Conservation (phyloP, 2,888 invertebrate species). For the Cataglyphis livida region DNA sequence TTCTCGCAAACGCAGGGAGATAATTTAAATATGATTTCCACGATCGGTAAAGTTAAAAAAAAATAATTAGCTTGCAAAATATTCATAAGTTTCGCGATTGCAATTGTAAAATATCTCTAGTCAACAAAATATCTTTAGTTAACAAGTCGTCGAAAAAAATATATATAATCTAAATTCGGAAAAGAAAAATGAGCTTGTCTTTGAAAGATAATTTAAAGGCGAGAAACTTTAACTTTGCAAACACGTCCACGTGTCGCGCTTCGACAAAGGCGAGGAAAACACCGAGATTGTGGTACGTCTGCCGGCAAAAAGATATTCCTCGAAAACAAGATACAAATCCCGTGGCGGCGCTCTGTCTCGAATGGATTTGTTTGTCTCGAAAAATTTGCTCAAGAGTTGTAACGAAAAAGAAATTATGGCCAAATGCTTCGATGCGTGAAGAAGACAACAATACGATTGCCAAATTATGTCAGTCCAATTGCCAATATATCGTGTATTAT, state of each 20-base stretch:
- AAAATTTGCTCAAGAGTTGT: constrained; percentile 45
- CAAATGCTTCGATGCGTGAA: constrained; percentile 22
- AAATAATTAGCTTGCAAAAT: constrained; percentile 5
- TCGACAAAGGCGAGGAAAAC: constrained; percentile 23
- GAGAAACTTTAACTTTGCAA: constrained; percentile 21
- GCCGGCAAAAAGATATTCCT: constrained; percentile 22
- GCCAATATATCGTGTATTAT: neutral
- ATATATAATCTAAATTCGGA: constrained; percentile 26
- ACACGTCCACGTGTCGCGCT: constrained; percentile 2
- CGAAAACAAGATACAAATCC: constrained; percentile 52
- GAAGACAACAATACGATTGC: constrained; percentile 6
- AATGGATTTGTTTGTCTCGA: constrained; percentile 62
- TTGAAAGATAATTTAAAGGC: constrained; percentile 25
- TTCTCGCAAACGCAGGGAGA: neutral
- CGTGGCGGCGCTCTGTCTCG: constrained; percentile 3
- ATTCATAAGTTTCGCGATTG: constrained; percentile 7
- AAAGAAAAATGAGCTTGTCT: neutral
- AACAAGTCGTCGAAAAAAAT: constrained; percentile 11
- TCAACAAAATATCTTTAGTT: neutral
- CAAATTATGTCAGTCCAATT: constrained; percentile 25
- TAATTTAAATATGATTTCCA: neutral
- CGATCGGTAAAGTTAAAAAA: constrained; percentile 1
- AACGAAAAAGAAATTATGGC: neutral
- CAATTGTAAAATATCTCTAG: constrained; percentile 16
- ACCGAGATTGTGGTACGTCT: constrained; percentile 6